phyloP scores from a whole-genome alignment of 2,888 invertebrate genomes.

The Drosophila nr. medialis region DNA sequence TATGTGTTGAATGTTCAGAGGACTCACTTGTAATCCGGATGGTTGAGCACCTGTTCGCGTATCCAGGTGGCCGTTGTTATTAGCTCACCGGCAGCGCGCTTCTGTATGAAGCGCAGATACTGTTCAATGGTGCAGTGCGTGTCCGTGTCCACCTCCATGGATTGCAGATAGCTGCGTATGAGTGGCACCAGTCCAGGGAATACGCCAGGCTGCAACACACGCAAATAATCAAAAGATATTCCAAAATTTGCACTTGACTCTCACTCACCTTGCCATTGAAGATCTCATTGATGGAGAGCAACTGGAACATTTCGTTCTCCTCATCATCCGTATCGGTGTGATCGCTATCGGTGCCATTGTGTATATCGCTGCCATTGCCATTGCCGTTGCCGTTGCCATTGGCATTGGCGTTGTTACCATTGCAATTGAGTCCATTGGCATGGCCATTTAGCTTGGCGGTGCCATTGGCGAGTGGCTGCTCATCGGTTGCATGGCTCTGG shows the following conservation, averaged over 20 bases:
- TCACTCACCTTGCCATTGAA: conserved; percentile 92
- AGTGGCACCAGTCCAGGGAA: conserved; percentile 98
- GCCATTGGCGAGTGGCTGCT: conserved; percentile 48
- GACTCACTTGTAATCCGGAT: conserved; percentile 94
- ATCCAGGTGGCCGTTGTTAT: conserved; percentile 98
- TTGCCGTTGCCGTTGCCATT: conserved; percentile 31
- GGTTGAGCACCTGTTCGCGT: conserved; percentile 93
- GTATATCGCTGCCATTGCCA: conserved; percentile 26
- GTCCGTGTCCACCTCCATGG: conserved; percentile 99
- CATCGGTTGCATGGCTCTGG: conserved; percentile 21
- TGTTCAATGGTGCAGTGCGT: conserved; percentile 98
- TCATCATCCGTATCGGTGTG: conserved; percentile 72
- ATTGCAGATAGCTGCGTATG: conserved; percentile 96
- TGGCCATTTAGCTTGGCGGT: conserved; percentile 59
- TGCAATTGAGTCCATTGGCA: conserved; percentile 25
- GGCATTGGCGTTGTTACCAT: conserved; percentile 47
- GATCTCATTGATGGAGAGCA: conserved; percentile 97
- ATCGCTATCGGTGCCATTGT: conserved; percentile 71
- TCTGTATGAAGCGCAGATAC: conserved; percentile 96
- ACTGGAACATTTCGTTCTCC: conserved; percentile 87
- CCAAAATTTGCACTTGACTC: neutral
- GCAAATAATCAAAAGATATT: neutral
- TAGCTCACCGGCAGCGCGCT: conserved; percentile 94
- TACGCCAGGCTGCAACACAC: conserved; percentile 86
- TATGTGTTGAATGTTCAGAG: neutral